Evolutionary conservation across 2,888 invertebrate species (phyloP).

Genomic region (Epirrita christyi): DNA sequence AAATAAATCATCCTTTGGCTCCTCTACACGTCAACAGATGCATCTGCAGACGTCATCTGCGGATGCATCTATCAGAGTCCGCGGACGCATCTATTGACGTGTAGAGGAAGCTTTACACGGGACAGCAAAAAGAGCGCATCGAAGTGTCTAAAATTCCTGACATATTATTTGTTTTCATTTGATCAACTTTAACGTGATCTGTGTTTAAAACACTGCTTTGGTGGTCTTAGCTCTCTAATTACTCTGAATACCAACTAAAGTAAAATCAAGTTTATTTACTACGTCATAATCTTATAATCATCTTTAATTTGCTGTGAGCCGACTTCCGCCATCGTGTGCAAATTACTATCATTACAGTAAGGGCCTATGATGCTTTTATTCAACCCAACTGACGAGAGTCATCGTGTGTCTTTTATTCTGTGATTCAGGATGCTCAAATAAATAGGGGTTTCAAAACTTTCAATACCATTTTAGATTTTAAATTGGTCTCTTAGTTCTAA

Average conservation of each 20-base stretch:
- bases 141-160: too few species aligned
- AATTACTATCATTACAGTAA: conserved; percentile 9
- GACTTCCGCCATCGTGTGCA: conserved; percentile 12
- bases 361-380: conserved; percentile 1
- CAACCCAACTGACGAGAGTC: background rate
- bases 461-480: too few species aligned
- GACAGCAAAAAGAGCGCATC: too few species aligned
- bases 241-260: conserved; percentile 5
- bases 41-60: too few species aligned
- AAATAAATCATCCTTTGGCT: too few species aligned
- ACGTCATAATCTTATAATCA: conserved; percentile 3
- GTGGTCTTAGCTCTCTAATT: conserved; percentile 17
- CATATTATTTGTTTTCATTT: background rate
- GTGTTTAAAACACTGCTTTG: conserved; percentile 4
- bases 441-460: too few species aligned
- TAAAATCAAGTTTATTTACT: conserved; percentile 9
- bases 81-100: too few species aligned
- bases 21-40: too few species aligned
- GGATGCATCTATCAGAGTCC: too few species aligned
- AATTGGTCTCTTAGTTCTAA: background rate
- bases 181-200: background rate
- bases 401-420: too few species aligned
- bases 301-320: conserved; percentile 6
- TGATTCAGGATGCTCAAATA: too few species aligned
- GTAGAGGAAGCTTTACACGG: too few species aligned